These are phyloP conservation scores for Alces alces DNA, from an alignment of 2,113 vertebrate genomes.

Conservation along the genomic window DNA sequence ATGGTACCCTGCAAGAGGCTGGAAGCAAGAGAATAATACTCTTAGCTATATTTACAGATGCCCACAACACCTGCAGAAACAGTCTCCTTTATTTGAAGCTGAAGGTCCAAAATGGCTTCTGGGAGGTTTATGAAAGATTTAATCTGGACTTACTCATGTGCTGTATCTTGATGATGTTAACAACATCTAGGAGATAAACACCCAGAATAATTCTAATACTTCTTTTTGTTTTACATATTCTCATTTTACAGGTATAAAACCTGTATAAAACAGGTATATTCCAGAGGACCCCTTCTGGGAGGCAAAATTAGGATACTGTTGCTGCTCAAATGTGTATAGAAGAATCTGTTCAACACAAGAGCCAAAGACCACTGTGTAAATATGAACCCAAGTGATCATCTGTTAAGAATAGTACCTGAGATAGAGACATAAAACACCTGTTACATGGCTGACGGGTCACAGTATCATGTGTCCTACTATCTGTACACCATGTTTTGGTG, in stretches of 20 bases:
- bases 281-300: not conserved
- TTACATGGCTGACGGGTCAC: not conserved
- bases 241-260: not conserved
- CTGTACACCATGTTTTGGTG: not conserved
- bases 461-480: not conserved
- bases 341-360: not conserved
- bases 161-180: not conserved
- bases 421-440: not conserved
- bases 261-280: no score
- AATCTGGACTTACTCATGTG: not conserved
- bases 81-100: not conserved
- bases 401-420: not conserved
- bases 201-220: not conserved
- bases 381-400: not conserved
- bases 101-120: not conserved
- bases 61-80: not conserved
- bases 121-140: not conserved
- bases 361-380: not conserved
- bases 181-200: not conserved
- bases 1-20: not conserved
- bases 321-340: not conserved
- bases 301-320: not conserved
- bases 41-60: not conserved
- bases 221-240: not conserved
- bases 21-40: not conserved